phyloP scores from a whole-genome alignment of 1,140 invertebrate genomes.

The Camponotus floridanus region DNA sequence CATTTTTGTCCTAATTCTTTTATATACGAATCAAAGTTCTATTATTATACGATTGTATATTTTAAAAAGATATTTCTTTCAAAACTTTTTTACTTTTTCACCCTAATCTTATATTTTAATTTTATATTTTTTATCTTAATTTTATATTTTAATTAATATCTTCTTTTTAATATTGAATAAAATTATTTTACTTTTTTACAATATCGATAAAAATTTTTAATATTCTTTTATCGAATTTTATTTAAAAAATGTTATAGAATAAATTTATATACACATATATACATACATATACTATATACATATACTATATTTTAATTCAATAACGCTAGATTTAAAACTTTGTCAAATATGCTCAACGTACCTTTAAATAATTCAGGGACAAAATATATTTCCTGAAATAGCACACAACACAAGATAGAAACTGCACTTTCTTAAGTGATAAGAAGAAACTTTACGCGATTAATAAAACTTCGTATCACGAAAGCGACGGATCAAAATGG shows the following conservation, averaged over 20 bases:
- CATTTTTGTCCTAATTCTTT: slow-evolving; percentile 5
- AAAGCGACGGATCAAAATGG: neutral
- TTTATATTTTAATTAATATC: neutral
- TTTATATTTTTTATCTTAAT: slow-evolving; percentile 5
- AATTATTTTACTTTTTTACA: neutral
- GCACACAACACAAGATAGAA: slow-evolving; percentile 12
- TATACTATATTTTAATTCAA: neutral
- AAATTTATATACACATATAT: neutral
- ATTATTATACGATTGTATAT: neutral
- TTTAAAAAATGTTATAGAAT: neutral
- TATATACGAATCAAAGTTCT: neutral
- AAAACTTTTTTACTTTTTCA: neutral
- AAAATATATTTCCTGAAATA: neutral
- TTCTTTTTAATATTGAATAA: neutral
- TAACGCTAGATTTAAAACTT: neutral
- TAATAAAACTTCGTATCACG: slow-evolving; percentile 26
- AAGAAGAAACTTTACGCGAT: neutral
- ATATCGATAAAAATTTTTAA: neutral
- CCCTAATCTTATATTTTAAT: neutral
- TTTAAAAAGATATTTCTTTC: slow-evolving; percentile 1
- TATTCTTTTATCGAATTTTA: neutral
- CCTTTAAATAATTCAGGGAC: neutral
- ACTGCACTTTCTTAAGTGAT: neutral
- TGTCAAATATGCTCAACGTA: neutral
- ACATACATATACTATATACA: no score